These are phyloP conservation scores for Alosa alosa DNA, from an alignment of 2,113 vertebrate species.

Conservation along the genomic window DNA sequence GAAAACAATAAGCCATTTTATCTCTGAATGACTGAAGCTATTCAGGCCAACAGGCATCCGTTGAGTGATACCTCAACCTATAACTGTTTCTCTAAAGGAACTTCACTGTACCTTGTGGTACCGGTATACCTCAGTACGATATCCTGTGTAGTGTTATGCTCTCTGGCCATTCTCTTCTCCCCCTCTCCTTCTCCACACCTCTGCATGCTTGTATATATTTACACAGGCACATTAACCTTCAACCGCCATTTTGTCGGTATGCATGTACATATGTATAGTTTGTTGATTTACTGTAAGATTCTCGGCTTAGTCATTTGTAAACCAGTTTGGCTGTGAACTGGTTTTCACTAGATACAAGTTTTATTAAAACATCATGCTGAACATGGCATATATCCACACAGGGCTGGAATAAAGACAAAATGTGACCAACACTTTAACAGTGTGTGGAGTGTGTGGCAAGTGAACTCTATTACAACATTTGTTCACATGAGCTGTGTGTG, in stretches of 20 bases:
- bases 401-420: neutral
- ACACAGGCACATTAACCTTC: slow-evolving; percentile 4
- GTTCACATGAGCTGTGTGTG: neutral
- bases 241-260: slow-evolving; percentile 15
- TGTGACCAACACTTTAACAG: neutral
- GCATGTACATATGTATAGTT: slow-evolving; percentile 61
- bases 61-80: neutral
- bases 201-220: slow-evolving; percentile 37
- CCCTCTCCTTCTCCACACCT: neutral
- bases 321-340: slow-evolving; percentile 1
- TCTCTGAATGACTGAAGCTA: too few species aligned
- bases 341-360: neutral
- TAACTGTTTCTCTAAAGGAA: neutral
- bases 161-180: neutral
- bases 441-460: neutral
- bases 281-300: slow-evolving; percentile 45
- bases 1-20: neutral
- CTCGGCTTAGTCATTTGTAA: neutral
- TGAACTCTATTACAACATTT: neutral
- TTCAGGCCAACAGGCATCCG: neutral
- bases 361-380: neutral
- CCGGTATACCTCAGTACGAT: neutral
- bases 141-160: neutral
- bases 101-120: neutral
- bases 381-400: neutral